Conservation (phyloP, 2,113 vertebrate genomes). For the Phasianus colchicus region DNA sequence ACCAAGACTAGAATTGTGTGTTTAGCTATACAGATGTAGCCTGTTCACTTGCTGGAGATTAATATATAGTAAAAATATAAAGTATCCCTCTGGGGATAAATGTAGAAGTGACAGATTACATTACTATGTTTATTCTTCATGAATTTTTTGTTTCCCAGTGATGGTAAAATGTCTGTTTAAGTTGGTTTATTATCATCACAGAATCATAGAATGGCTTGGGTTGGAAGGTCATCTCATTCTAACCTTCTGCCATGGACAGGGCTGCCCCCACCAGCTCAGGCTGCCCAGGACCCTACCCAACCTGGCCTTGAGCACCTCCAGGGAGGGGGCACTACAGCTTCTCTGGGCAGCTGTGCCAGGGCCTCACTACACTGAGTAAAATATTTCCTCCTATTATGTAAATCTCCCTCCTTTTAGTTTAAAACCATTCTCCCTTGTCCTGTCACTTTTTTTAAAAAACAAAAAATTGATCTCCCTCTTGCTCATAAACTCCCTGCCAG, state of each 20-base stretch:
- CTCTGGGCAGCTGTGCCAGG: not conserved
- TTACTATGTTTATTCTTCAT: not conserved
- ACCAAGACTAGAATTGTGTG: fast-evolving
- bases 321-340: not conserved
- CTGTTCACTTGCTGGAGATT: not conserved
- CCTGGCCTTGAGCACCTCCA: not conserved
- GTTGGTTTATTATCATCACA: not conserved
- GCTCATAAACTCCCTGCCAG: not conserved
- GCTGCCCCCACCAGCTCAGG: not conserved
- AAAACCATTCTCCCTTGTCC: not conserved
- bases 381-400: not conserved
- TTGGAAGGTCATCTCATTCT: not conserved
- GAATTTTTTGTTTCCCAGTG: not conserved
- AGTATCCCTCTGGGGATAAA: not conserved
- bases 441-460: not conserved
- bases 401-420: not conserved
- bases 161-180: not conserved
- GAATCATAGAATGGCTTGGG: not conserved
- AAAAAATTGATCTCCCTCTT: not conserved
- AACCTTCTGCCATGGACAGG: not conserved
- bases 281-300: not conserved
- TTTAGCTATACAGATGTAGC: not conserved
- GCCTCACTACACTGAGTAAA: not conserved
- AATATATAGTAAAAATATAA: not conserved
- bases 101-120: not conserved